A percentile compares a stretch with the other conserved stretches of the same genome.
These are phyloP conservation scores for Condylura cristata DNA, from an alignment of 2,113 vertebrate species.

Conservation along the genomic window DNA sequence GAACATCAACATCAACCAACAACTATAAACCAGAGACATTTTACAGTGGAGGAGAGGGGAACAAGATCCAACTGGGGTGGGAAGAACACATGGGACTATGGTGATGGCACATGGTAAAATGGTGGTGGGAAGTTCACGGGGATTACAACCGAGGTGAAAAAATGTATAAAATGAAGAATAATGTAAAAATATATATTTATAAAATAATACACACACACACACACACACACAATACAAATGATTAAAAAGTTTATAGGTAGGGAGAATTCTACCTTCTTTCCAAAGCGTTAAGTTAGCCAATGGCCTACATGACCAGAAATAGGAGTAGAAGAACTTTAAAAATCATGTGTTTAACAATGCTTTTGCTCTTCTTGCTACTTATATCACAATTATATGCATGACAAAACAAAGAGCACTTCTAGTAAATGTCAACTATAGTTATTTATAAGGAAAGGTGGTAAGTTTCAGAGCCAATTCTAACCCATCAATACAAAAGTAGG, in stretches of 20 bases:
- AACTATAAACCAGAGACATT: too few relatives aligned
- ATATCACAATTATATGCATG: neutral
- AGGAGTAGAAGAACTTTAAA: neutral
- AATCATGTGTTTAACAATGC: neutral
- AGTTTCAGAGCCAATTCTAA: constrained; percentile 10
- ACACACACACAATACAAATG: too few relatives aligned
- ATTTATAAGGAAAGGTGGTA: constrained; percentile 38
- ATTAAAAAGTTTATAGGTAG: neutral
- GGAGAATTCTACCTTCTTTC: neutral
- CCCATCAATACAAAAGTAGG: neutral
- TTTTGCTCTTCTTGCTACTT: neutral
- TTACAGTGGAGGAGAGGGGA: too few relatives aligned
- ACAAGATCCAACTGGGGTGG: too few relatives aligned
- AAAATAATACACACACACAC: too few relatives aligned
- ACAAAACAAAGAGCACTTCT: neutral
- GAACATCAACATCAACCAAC: too few relatives aligned
- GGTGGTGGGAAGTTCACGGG: too few relatives aligned
- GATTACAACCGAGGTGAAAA: too few relatives aligned
- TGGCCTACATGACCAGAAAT: neutral
- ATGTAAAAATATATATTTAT: too few relatives aligned
- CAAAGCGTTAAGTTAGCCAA: neutral
- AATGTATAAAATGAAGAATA: too few relatives aligned
- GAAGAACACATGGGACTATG: too few relatives aligned
- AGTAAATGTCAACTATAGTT: constrained; percentile 25
- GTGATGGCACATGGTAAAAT: too few relatives aligned